Evolutionary conservation across 2,113 vertebrate species (phyloP).

Genomic region (Pungitius pungitius): DNA sequence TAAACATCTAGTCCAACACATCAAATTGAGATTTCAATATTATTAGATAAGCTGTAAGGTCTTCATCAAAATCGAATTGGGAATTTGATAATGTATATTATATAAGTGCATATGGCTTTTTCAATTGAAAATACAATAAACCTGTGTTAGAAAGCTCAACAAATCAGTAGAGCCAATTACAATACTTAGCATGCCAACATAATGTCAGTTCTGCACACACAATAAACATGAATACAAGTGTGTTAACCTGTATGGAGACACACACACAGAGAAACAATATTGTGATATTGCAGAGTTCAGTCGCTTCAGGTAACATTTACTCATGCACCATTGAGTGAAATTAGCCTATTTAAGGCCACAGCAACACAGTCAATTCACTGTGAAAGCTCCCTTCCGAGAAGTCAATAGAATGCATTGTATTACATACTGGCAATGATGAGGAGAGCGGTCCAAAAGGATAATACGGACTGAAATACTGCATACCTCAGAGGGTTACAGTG

Average conservation of each 20-base stretch:
- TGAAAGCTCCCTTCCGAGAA: slow-evolving; percentile 61
- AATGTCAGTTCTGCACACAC: slow-evolving; percentile 27
- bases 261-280: slow-evolving; percentile 52
- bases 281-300: slow-evolving; percentile 60
- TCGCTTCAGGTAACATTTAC: slow-evolving; percentile 74
- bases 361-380: slow-evolving; percentile 69
- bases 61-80: slow-evolving; percentile 36
- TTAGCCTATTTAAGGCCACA: slow-evolving; percentile 75
- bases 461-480: slow-evolving; percentile 62
- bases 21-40: slow-evolving; percentile 24
- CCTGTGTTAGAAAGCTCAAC: slow-evolving; percentile 15
- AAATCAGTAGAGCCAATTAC: slow-evolving; percentile 18
- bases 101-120: slow-evolving; percentile 34
- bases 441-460: slow-evolving; percentile 61
- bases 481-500: slow-evolving; percentile 61
- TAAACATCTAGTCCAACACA: background rate
- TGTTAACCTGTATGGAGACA: slow-evolving; percentile 41
- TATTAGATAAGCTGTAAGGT: slow-evolving; percentile 36
- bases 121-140: slow-evolving; percentile 36
- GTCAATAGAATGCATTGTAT: slow-evolving; percentile 79
- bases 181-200: slow-evolving; percentile 11
- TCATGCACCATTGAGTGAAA: slow-evolving; percentile 73
- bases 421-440: slow-evolving; percentile 75
- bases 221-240: slow-evolving; percentile 29
- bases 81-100: slow-evolving; percentile 39